Conservation (phyloP, 1,140 invertebrate species). For the Scaptomyza graminum region DNA sequence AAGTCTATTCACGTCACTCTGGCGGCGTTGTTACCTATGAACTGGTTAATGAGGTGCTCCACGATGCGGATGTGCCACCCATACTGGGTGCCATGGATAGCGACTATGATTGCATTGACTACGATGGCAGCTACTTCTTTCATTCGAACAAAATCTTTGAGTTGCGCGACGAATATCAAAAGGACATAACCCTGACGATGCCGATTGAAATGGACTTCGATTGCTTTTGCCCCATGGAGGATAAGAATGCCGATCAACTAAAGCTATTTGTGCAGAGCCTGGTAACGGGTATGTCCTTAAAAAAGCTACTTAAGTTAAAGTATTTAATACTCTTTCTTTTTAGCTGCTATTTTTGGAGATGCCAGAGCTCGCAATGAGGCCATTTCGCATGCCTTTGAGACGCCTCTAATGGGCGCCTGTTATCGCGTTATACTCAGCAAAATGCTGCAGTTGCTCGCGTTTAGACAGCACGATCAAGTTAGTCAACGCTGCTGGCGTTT, state of each 20-base stretch:
- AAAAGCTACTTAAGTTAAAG: not conserved
- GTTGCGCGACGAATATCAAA: constrained; percentile 77
- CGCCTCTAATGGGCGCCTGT: constrained; percentile 71
- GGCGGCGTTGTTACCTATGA: constrained; percentile 78
- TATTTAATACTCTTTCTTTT: not conserved
- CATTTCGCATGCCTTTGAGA: constrained; percentile 54
- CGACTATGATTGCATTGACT: constrained; percentile 81
- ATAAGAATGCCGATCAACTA: constrained; percentile 61
- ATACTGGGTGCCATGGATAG: constrained; percentile 78
- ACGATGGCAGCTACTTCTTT: constrained; percentile 79
- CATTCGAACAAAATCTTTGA: constrained; percentile 78
- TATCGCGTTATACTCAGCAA: constrained; percentile 71
- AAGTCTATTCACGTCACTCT: constrained; percentile 78
- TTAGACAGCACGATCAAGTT: constrained; percentile 66
- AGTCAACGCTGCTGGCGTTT: constrained; percentile 73
- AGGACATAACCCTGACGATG: constrained; percentile 53
- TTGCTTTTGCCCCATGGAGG: constrained; percentile 65
- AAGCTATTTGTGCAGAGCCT: constrained; percentile 67
- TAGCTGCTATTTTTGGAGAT: constrained; percentile 64
- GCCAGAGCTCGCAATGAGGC: constrained; percentile 46
- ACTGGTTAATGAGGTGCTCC: constrained; percentile 82
- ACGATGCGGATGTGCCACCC: constrained; percentile 76
- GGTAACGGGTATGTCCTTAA: constrained; percentile 49
- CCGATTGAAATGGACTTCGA: constrained; percentile 60
- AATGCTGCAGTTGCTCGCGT: constrained; percentile 71